Evolutionary conservation across 2,888 invertebrate genomes (phyloP), one percentile per base, ranked within the genome.

Genomic region (Lasiommata megera): DNA sequence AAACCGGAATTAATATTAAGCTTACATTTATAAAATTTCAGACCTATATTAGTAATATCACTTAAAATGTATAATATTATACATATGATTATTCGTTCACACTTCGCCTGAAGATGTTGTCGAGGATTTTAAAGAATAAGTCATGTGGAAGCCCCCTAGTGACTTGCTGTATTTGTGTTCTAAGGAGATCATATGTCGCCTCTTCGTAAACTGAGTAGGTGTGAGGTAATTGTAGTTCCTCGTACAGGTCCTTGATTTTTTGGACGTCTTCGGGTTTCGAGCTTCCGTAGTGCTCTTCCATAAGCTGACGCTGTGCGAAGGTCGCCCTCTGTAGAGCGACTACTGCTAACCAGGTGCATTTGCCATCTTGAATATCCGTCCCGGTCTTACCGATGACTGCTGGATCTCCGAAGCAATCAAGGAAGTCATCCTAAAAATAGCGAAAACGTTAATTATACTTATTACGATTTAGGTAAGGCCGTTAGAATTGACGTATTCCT

Each of bases 311-410:
- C 74, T 97, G 97, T 3, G 92, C 87, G 0, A 93, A 91, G 44
- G 92, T 93, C 0, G 95, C 96, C 54, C 95, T 92, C 79, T 97
- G 95, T 61, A 98, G 88, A 8, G 98, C 98, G 0, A 96, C 95
- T 0, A 98, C 96, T 1, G 96, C 94, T 31, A 98, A 88, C 99
- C 99, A 99, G 0, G 97, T 94, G 84, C 99, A 99, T 87, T 99
- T 99, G 31, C 98, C 98, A 69, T 98, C 98, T 84, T 95, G 93
- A 68, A 99, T 98, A 77, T 99, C 99, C 0, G 95, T 96, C 31
- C 98, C 97, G 37, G 93, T 89, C 89, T 99, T 99, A 6, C 99
- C 99, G 0, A 95, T 98, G 1, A 96, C 92, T 7, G 93, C 90
- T 12, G 96, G 93, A 78, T 98, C 94, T 0, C 98, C 98, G 79